Evolutionary conservation across 1,140 invertebrate genomes (phyloP), one percentile per base, ranked within the genome.

Genomic region (Hycleus phaleratus): DNA sequence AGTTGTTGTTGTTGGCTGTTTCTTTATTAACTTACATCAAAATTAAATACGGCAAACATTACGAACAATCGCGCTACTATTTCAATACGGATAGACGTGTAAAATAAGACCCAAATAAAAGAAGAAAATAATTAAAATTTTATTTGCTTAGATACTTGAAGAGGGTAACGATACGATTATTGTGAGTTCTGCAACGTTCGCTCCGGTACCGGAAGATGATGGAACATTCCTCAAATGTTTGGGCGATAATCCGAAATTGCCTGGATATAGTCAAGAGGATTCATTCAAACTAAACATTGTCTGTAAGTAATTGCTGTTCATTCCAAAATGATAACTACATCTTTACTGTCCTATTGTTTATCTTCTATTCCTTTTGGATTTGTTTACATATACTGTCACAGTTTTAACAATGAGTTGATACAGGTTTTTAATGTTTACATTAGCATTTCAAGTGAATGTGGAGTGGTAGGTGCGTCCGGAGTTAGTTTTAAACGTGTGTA

Each of bases 181-280:
- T 49, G 80, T 82, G 62, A 93, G 88, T 69, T 86, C 82, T 25
- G 73, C 93, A 56, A 82, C 83, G 58, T 91, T 94, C 72, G 82
- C 84, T 56, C 90, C 91, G 8, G 76, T 81, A 46, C 87, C 90
- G 5, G 87, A 91, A 64, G 91, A 95, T 72, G 87, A 93, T 69
- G 84, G 85, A 3, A 86, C 85, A 26, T 80, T 83, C 57, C 79
- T 95, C 47, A 90, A 88, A 68, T 95, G 91, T 72, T 84, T 86
- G 61, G 91, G 88, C 1, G 85, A 89, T 69, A 95, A 94, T 78
- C 86, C 84, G 8, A 79, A 80, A 26, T 77, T 93, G 32, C 80
- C 82, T 32, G 81, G 82, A 42, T 81, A 85, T 47, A 83, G 79
- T 55, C 77, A 92, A 40, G 88, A 93, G 68, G 90, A 93, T 70